Conservation (phyloP, 92 coral and sea anemone genomes). For the Siderastrea siderea region DNA sequence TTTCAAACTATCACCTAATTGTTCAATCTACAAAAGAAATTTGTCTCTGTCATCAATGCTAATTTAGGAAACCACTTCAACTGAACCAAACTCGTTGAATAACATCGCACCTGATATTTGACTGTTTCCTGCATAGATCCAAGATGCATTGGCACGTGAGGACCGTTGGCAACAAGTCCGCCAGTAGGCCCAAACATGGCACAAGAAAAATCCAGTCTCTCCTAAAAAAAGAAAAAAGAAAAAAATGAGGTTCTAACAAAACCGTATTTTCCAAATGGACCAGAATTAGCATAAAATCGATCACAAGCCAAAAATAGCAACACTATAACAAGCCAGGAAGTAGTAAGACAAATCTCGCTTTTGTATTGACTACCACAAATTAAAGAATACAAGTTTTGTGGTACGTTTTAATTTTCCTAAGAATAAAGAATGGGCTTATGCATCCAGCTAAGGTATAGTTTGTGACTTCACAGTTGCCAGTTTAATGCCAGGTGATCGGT, state of each 20-base stretch:
- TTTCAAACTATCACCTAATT: conserved; percentile 76
- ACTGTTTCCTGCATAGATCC: conserved; percentile 99
- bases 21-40: conserved; percentile 67
- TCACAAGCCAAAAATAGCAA: too few species aligned
- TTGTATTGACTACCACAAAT: not conserved
- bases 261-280: too few species aligned
- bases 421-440: not conserved
- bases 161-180: conserved; percentile 97
- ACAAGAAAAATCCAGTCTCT: conserved; percentile 95
- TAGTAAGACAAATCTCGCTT: not conserved
- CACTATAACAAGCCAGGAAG: too few species aligned
- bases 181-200: conserved; percentile 99
- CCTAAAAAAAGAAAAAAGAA: conserved; percentile 46
- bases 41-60: not conserved
- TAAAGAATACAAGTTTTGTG: too few species aligned
- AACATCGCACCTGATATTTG: conserved; percentile 78
- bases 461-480: not conserved
- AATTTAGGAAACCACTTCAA: too few species aligned
- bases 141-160: conserved; percentile 98
- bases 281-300: too few species aligned
- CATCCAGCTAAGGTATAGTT: not conserved
- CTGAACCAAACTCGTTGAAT: too few species aligned
- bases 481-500: not conserved
- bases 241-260: too few species aligned
- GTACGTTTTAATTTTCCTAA: not conserved